phyloP scores from a whole-genome alignment of 1,140 invertebrate species.

The Drosophila triauraria region DNA sequence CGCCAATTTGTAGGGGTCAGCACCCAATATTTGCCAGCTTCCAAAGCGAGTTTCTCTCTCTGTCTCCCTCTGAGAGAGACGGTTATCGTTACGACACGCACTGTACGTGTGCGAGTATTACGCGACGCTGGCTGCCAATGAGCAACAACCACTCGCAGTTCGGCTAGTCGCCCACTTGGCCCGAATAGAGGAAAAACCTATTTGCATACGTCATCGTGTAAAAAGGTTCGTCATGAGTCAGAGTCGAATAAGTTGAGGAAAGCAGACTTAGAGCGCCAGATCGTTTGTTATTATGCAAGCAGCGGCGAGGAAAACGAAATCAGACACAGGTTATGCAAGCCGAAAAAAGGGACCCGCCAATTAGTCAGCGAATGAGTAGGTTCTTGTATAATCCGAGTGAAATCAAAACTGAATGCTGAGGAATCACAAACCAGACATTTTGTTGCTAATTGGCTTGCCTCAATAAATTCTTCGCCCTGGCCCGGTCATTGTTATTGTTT shows the following conservation, averaged over 20 bases:
- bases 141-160: slow-evolving; percentile 13
- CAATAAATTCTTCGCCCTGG: slow-evolving; percentile 48
- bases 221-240: slow-evolving; percentile 59
- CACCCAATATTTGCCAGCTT: slow-evolving; percentile 14
- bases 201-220: slow-evolving; percentile 49
- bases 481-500: slow-evolving; percentile 9
- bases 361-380: slow-evolving; percentile 31
- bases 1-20: slow-evolving; percentile 40
- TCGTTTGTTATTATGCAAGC: slow-evolving; percentile 27
- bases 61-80: neutral
- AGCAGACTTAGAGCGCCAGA: slow-evolving; percentile 15
- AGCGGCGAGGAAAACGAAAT: slow-evolving; percentile 6
- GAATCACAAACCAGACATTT: slow-evolving; percentile 29
- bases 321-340: slow-evolving; percentile 27
- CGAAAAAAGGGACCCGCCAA: slow-evolving; percentile 20
- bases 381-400: slow-evolving; percentile 48
- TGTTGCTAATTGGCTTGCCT: slow-evolving; percentile 49
- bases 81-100: slow-evolving; percentile 66
- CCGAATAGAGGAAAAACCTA: slow-evolving; percentile 43
- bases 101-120: slow-evolving; percentile 54
- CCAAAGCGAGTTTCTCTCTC: slow-evolving; percentile 8
- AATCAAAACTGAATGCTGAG: slow-evolving; percentile 37
- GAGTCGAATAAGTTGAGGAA: slow-evolving; percentile 23
- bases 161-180: slow-evolving; percentile 49
- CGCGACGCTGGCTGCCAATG: slow-evolving; percentile 46